Percentiles rank a stretch among this genome's conserved stretches.
These are phyloP conservation scores for Perca fluviatilis DNA, from an alignment of 2,113 vertebrate genomes.

Conservation along the genomic window DNA sequence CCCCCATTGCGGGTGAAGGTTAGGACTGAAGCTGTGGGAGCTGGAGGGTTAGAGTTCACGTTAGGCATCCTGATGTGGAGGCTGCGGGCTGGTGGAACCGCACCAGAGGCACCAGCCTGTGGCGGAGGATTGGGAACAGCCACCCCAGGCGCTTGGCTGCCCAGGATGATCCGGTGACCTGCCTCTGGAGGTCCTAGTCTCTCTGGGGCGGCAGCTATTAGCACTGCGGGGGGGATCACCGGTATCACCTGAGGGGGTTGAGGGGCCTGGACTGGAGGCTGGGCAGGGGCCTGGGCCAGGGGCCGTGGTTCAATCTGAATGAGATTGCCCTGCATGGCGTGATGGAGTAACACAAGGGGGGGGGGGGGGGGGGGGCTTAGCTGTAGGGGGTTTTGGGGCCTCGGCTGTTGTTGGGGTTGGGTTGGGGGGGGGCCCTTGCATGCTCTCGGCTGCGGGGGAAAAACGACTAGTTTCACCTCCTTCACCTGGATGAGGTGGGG, in stretches of 20 bases:
- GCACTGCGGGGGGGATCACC: slow-evolving; percentile 62
- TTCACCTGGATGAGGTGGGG: slow-evolving; percentile 15
- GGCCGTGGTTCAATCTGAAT: slow-evolving; percentile 69
- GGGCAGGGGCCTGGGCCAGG: slow-evolving; percentile 65
- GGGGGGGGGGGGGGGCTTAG: no score
- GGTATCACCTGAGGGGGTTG: slow-evolving; percentile 55
- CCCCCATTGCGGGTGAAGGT: slow-evolving; percentile 18
- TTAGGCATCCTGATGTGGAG: slow-evolving; percentile 26
- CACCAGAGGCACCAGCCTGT: slow-evolving; percentile 26
- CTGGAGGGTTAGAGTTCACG: slow-evolving; percentile 36
- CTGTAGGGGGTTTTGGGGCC: slow-evolving; percentile 17
- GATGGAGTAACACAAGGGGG: not conserved
- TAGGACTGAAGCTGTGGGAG: slow-evolving; percentile 16
- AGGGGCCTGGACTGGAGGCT: slow-evolving; percentile 34
- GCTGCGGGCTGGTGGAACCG: not conserved
- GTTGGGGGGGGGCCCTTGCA: no score
- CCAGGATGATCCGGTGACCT: slow-evolving; percentile 77
- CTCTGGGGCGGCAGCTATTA: slow-evolving; percentile 81
- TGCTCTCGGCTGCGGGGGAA: slow-evolving; percentile 58
- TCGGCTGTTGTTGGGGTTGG: slow-evolving; percentile 31
- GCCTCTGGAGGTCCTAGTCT: slow-evolving; percentile 75
- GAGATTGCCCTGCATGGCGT: slow-evolving; percentile 62
- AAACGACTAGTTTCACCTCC: slow-evolving; percentile 30
- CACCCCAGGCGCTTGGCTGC: slow-evolving; percentile 67
- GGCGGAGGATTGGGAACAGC: slow-evolving; percentile 44